A percentile compares a stretch with the other conserved stretches of the same genome.
Conservation (phyloP, 1,140 invertebrate species). For the Trinorchestia longiramus region DNA sequence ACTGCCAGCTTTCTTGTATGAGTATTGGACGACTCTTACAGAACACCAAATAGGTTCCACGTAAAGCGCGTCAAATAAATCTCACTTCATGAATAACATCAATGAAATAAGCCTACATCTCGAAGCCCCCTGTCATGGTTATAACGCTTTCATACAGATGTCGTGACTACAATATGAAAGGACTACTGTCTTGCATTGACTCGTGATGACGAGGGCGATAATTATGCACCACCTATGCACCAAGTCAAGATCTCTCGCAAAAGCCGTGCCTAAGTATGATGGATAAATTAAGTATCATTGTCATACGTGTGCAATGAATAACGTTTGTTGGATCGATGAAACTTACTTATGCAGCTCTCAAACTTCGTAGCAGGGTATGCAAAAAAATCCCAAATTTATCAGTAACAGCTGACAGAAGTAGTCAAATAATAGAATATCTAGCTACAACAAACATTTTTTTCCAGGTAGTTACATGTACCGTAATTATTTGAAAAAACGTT, state of each 20-base stretch:
- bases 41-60: neutral
- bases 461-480: too few relatives aligned
- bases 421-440: too few relatives aligned
- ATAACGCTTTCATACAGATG: neutral
- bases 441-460: too few relatives aligned
- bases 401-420: too few relatives aligned
- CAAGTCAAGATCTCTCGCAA: neutral
- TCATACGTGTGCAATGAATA: too few relatives aligned
- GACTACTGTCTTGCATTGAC: neutral
- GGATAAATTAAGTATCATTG: neutral
- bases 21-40: neutral
- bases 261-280: neutral
- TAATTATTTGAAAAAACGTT: too few relatives aligned
- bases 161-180: neutral
- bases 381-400: neutral
- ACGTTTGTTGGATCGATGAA: too few relatives aligned
- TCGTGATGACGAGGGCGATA: neutral
- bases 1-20: neutral
- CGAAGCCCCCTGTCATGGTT: neutral
- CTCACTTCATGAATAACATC: neutral
- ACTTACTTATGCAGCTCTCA: too few relatives aligned
- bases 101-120: neutral
- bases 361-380: neutral
- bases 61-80: neutral
- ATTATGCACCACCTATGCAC: neutral